phyloP scores from a whole-genome alignment of 2,113 vertebrate genomes.

The Girardinichthys multiradiatus region DNA sequence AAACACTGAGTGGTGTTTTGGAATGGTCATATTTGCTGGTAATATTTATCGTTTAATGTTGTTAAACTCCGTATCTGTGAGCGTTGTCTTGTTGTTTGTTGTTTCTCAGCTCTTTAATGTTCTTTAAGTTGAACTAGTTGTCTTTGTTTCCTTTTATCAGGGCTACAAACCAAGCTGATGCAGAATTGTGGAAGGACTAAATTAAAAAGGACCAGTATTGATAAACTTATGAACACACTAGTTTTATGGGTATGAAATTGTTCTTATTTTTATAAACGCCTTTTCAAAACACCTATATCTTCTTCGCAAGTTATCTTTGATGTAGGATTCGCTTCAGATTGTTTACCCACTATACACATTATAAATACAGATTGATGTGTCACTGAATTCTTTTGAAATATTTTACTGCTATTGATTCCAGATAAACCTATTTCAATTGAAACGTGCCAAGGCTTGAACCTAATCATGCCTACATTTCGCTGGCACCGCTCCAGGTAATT shows the following conservation, averaged over 20 bases:
- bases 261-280: not conserved
- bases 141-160: slow-evolving; percentile 17
- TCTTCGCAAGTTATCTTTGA: too few species aligned
- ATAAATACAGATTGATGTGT: not conserved
- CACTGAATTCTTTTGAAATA: not conserved
- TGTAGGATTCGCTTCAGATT: too few species aligned
- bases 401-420: not conserved
- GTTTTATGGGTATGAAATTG: slow-evolving; percentile 89
- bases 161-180: slow-evolving; percentile 91
- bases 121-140: not conserved
- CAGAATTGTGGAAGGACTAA: slow-evolving; percentile 92
- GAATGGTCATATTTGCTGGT: slow-evolving; percentile 93
- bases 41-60: slow-evolving; percentile 3
- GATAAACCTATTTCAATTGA: not conserved
- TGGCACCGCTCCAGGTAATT: too few species aligned
- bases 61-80: slow-evolving; percentile 13
- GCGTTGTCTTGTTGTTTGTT: not conserved
- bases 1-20: slow-evolving; percentile 94
- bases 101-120: not conserved
- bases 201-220: slow-evolving; percentile 94
- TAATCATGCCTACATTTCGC: too few species aligned
- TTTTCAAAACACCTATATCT: too few species aligned
- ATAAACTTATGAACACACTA: slow-evolving; percentile 93
- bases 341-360: too few species aligned
- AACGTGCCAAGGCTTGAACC: too few species aligned